Percentiles rank a stretch among this genome's conserved stretches.
phyloP scores from a whole-genome alignment of 2,888 invertebrate genomes.

The Netelia fuscicornis region DNA sequence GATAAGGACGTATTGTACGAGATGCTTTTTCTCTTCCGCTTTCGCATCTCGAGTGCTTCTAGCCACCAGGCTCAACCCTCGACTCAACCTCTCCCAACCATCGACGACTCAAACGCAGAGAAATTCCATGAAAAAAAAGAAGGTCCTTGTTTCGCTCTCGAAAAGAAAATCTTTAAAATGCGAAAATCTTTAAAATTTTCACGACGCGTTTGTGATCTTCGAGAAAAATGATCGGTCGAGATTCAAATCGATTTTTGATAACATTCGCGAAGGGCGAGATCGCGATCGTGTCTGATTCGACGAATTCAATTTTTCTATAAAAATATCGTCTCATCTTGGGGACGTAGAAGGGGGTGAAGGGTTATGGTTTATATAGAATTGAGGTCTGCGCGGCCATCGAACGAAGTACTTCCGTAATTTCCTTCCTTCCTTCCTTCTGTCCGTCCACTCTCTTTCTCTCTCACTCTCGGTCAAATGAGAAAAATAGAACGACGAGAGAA shows the following conservation, averaged over 20 bases:
- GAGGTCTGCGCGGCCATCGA: slow-evolving; percentile 34
- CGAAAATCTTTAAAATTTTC: no score
- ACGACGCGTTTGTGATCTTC: no score
- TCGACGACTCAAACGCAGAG: no score
- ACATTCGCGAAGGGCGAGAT: not conserved
- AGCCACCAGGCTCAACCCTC: not conserved
- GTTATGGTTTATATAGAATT: not conserved
- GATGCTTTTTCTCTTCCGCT: not conserved
- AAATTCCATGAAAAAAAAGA: no score
- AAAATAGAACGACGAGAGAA: slow-evolving; percentile 25
- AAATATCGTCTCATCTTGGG: not conserved
- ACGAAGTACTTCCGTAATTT: slow-evolving; percentile 57
- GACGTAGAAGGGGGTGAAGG: not conserved
- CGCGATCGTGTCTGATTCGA: slow-evolving; percentile 38
- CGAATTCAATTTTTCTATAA: slow-evolving; percentile 38
- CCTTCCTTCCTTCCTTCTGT: slow-evolving; percentile 44
- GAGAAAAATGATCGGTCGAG: no score
- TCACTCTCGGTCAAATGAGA: slow-evolving; percentile 3
- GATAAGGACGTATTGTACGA: slow-evolving; percentile 56
- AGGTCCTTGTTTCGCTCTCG: no score
- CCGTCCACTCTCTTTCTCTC: not conserved
- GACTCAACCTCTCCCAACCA: not conserved
- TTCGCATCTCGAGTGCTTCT: not conserved
- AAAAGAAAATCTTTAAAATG: no score
- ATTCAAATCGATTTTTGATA: no score